Percentiles rank a stretch among this genome's conserved stretches.
phyloP scores from a whole-genome alignment of 2,113 vertebrate species.

The Lagenorhynchus albirostris region DNA sequence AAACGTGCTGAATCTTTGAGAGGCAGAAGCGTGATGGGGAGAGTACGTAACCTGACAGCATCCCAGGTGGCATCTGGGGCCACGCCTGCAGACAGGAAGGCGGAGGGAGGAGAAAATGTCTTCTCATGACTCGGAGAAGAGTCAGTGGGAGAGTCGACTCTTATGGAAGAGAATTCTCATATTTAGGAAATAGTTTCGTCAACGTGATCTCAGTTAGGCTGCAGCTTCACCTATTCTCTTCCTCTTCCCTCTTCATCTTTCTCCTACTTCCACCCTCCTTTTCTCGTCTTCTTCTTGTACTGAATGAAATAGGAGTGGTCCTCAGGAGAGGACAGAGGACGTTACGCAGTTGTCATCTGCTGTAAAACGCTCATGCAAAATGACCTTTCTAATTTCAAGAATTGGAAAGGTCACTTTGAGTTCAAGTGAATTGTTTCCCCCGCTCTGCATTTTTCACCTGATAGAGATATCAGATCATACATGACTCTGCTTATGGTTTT shows the following conservation, averaged over 20 bases:
- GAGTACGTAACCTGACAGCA: too few relatives aligned
- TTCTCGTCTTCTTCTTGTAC: too few relatives aligned
- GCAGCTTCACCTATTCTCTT: rapidly evolving
- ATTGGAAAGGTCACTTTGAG: background rate
- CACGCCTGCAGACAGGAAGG: background rate
- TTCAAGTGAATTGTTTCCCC: rapidly evolving
- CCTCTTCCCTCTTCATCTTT: rapidly evolving
- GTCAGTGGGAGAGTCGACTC: too few relatives aligned
- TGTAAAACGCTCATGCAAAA: rapidly evolving
- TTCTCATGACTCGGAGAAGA: too few relatives aligned
- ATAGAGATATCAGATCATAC: background rate
- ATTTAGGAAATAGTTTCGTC: rapidly evolving
- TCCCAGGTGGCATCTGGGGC: background rate
- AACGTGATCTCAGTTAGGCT: too few relatives aligned
- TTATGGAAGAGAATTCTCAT: rapidly evolving
- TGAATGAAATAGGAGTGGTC: background rate
- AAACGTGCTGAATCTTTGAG: background rate
- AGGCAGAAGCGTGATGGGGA: background rate
- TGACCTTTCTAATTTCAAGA: background rate
- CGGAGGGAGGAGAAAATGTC: rapidly evolving
- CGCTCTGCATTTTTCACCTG: background rate
- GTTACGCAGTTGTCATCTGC: rapidly evolving
- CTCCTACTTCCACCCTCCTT: rapidly evolving
- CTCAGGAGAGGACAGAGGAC: background rate
- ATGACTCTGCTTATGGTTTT: background rate